Evolutionary conservation across 2,113 vertebrate genomes (phyloP).

Genomic region (Dinomys branickii): DNA sequence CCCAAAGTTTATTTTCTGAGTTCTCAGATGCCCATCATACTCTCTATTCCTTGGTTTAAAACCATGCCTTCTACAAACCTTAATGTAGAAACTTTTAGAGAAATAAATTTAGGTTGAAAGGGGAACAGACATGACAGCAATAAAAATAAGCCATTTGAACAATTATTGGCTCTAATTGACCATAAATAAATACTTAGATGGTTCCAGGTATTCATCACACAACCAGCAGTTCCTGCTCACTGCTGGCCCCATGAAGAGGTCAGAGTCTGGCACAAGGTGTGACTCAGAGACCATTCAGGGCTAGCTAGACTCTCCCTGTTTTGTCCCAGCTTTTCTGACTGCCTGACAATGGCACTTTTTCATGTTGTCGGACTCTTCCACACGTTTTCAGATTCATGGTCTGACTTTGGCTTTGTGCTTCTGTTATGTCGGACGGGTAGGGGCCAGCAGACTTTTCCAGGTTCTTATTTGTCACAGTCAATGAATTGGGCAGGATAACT

Average conservation of each 20-base stretch:
- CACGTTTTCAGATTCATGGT: background rate
- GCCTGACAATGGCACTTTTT: background rate
- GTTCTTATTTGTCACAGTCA: background rate
- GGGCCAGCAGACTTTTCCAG: background rate
- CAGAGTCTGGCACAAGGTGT: background rate
- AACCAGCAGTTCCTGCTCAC: background rate
- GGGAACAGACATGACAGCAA: background rate
- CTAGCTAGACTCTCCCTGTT: background rate
- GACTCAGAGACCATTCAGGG: background rate
- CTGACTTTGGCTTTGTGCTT: background rate
- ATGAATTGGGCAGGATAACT: background rate
- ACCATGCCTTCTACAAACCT: background rate
- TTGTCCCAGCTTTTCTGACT: background rate
- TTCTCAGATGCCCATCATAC: background rate
- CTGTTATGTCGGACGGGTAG: background rate
- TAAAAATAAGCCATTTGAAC: background rate
- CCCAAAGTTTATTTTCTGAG: background rate
- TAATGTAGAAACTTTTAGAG: background rate
- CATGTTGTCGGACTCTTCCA: background rate
- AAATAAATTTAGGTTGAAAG: constrained; percentile 48
- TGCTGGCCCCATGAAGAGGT: background rate
- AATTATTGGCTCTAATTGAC: background rate
- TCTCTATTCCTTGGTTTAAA: constrained; percentile 35
- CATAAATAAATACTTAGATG: background rate
- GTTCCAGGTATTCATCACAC: background rate